A percentile compares a stretch with the other conserved stretches of the same genome.
Conservation (phyloP, 2,888 invertebrate species). For the Spicauda simplicius region DNA sequence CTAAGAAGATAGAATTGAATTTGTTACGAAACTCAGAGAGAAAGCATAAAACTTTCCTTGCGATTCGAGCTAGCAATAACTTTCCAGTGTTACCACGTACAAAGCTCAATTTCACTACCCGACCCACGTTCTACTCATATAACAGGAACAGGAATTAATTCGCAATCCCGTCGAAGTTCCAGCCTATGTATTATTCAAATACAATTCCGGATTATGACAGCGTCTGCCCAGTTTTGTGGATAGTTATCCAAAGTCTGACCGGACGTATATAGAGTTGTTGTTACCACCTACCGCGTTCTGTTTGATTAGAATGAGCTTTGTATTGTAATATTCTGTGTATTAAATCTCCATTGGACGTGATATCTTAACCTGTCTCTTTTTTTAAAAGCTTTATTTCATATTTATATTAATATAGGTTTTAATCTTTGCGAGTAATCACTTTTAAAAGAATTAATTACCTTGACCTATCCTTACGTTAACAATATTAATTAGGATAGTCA, state of each 20-base stretch:
- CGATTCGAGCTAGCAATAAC: slow-evolving; percentile 18
- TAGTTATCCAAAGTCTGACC: slow-evolving; percentile 38
- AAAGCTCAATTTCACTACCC: slow-evolving; percentile 18
- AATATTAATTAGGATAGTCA: too few species aligned
- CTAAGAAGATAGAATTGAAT: background rate
- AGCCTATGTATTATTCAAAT: slow-evolving; percentile 56
- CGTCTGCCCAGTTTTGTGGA: slow-evolving; percentile 48
- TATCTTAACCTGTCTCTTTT: too few species aligned
- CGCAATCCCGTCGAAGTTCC: slow-evolving; percentile 51
- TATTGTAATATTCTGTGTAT: background rate
- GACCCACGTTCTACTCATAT: slow-evolving; percentile 28
- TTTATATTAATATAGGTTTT: background rate
- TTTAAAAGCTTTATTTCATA: too few species aligned
- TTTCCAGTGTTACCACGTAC: slow-evolving; percentile 24
- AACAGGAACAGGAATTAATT: slow-evolving; percentile 50
- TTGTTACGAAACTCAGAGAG: background rate
- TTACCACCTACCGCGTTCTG: background rate
- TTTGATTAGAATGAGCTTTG: background rate
- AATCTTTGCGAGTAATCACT: background rate
- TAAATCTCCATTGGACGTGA: too few species aligned
- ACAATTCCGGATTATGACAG: slow-evolving; percentile 50
- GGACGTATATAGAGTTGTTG: slow-evolving; percentile 4
- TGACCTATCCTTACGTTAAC: too few species aligned
- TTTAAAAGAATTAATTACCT: too few species aligned
- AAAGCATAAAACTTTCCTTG: slow-evolving; percentile 11